Percentiles rank a stretch among this genome's conserved stretches.
Conservation (phyloP, 1,140 invertebrate species). For the Euwallacea similis region DNA sequence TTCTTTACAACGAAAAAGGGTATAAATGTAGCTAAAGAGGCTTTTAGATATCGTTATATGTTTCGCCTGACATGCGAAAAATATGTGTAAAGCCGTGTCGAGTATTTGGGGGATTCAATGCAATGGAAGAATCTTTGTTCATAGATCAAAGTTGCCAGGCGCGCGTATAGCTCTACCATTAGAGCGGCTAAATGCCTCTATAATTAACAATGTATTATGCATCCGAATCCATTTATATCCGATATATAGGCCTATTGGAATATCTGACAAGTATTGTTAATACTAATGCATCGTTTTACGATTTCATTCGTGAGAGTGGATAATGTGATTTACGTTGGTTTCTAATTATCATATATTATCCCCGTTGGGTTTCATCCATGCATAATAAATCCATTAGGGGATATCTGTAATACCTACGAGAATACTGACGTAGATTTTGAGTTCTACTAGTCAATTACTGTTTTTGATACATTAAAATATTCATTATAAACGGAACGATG, state of each 20-base stretch:
- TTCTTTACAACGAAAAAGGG: slow-evolving; percentile 10
- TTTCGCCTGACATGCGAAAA: neutral
- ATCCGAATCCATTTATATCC: slow-evolving; percentile 1
- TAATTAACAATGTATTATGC: slow-evolving; percentile 13
- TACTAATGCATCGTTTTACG: slow-evolving; percentile 44
- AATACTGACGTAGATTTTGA: slow-evolving; percentile 1
- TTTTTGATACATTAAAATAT: no score
- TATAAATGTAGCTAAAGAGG: neutral
- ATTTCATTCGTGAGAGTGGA: slow-evolving; percentile 44
- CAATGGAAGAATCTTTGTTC: neutral
- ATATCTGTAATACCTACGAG: slow-evolving; percentile 27
- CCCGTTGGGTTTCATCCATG: slow-evolving; percentile 20
- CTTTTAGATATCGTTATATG: slow-evolving; percentile 6
- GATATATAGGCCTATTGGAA: slow-evolving; percentile 27
- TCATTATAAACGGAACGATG: no score
- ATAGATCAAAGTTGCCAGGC: neutral
- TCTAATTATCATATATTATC: slow-evolving; percentile 46
- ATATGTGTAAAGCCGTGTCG: neutral
- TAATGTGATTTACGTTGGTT: slow-evolving; percentile 48
- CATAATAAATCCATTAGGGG: slow-evolving; percentile 23
- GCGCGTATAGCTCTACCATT: neutral
- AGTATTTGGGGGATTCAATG: neutral
- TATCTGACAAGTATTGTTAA: slow-evolving; percentile 46
- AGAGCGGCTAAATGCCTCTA: neutral
- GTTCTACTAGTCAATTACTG: no score